These are phyloP conservation scores for Condylura cristata DNA, from an alignment of 2,113 vertebrate genomes.

Conservation along the genomic window DNA sequence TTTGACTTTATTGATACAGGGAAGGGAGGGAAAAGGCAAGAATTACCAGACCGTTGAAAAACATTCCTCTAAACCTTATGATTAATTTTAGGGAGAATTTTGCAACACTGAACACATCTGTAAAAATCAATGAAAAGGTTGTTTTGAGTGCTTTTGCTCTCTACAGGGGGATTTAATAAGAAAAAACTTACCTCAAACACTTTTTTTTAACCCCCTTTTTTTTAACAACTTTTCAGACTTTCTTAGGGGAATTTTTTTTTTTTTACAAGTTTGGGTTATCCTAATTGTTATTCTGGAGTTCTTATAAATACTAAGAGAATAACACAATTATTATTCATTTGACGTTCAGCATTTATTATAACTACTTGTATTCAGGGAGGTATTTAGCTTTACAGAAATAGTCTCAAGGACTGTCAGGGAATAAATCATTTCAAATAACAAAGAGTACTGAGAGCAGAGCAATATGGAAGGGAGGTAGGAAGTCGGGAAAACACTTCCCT, in stretches of 20 bases:
- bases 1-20: conserved; percentile 29
- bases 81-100: background rate
- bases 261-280: background rate
- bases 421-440: background rate
- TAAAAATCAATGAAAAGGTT: conserved; percentile 12
- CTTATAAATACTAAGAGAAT: conserved; percentile 12
- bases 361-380: background rate
- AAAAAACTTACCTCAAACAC: conserved; percentile 10
- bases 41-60: background rate
- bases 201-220: too few species aligned
- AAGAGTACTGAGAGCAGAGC: background rate
- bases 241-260: background rate
- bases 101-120: background rate
- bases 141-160: background rate
- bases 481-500: background rate
- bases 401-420: background rate
- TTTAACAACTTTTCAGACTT: background rate
- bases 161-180: background rate
- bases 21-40: background rate
- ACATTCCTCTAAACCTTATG: background rate
- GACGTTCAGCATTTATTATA: background rate
- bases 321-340: conserved; percentile 21
- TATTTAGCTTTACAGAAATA: background rate
- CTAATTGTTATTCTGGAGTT: background rate
- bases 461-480: background rate